Base-by-base conservation (phyloP, 2,888 invertebrate genomes). In the Apocheima hispidaria region DNA sequence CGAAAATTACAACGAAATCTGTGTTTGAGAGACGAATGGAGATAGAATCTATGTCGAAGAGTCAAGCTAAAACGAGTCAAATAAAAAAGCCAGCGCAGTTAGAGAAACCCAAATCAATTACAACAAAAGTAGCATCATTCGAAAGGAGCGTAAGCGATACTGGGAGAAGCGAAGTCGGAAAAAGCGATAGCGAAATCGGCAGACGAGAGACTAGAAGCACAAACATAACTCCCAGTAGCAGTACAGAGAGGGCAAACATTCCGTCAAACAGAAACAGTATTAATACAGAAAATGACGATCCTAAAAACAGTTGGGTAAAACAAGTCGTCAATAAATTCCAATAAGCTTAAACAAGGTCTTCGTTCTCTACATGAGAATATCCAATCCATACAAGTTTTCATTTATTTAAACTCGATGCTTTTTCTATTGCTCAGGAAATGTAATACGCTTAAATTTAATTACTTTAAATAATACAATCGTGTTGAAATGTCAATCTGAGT, bases 241-340 rank as follows among this genome's bases (percentile, higher is more conserved):
- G 71, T 50, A 61, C 71, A 30, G 79, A 81, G 10, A 74, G 53
- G 70, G 70, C 71, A 10, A 77, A 80, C 75, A 79, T 82, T 76
- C 80, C 81, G 49, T 66, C 72, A 14, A 79, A 72, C 49, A 81
- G 73, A 74, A 81, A 63, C 71, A 79, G 72, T 77, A 69, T 70
- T 66, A 63, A 83, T 81, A 63, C 69, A 71, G 66, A 79, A 73
- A 70, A 20, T 61, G 38, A 83, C 46, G 76, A 78, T 6, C 90
- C 90, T 4, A 94, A 94, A 86, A 95, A 94, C 28, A 93, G 93
- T 72, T 96, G 96, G 96, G 96, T 96, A 0, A 95, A 95, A 75
- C 95, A 96, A 74, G 95, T 96, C 74, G 95, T 96, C 12, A 95
- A 95, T 70, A 94, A 95, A 90, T 94, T 96, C 78, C 96, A 96